Conservation (phyloP, 1,140 invertebrate genomes). For the Drosophila nigromelanica region DNA sequence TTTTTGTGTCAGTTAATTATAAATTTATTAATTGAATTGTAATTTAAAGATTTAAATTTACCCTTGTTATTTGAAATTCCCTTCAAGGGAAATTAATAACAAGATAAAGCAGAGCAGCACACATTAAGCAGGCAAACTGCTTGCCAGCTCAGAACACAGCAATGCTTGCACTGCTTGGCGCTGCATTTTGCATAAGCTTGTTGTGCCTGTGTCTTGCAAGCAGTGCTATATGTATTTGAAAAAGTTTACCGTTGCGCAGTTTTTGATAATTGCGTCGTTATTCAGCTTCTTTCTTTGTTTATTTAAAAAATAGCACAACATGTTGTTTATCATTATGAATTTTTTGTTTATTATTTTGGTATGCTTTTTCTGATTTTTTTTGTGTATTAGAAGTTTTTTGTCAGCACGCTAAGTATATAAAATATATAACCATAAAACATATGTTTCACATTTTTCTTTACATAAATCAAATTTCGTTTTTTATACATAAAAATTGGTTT, state of each 20-base stretch:
- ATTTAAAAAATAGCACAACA: conserved; percentile 75
- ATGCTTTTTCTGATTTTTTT: conserved; percentile 63
- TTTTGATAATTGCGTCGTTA: conserved; percentile 16
- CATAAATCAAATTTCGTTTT: conserved; percentile 70
- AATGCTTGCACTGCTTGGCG: background rate
- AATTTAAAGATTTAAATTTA: background rate
- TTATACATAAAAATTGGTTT: conserved; percentile 70
- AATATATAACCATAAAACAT: conserved; percentile 72
- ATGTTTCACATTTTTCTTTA: conserved; percentile 73
- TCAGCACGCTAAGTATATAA: conserved; percentile 52
- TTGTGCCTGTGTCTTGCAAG: background rate
- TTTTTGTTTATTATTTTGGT: conserved; percentile 67
- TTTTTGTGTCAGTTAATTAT: conserved; percentile 1
- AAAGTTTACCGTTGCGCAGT: conserved; percentile 1
- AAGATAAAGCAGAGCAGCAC: background rate
- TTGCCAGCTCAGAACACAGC: background rate
- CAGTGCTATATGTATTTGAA: conserved; percentile 3
- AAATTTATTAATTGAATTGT: background rate
- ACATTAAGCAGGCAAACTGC: background rate
- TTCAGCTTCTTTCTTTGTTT: conserved; percentile 52
- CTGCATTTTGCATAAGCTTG: background rate
- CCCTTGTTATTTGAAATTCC: background rate
- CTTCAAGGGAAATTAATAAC: background rate
- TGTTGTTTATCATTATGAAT: conserved; percentile 44
- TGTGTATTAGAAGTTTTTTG: conserved; percentile 54